Percentiles rank a stretch among this genome's conserved stretches.
phyloP scores from a whole-genome alignment of 2,113 vertebrate genomes.

The Rhinoderma darwinii region DNA sequence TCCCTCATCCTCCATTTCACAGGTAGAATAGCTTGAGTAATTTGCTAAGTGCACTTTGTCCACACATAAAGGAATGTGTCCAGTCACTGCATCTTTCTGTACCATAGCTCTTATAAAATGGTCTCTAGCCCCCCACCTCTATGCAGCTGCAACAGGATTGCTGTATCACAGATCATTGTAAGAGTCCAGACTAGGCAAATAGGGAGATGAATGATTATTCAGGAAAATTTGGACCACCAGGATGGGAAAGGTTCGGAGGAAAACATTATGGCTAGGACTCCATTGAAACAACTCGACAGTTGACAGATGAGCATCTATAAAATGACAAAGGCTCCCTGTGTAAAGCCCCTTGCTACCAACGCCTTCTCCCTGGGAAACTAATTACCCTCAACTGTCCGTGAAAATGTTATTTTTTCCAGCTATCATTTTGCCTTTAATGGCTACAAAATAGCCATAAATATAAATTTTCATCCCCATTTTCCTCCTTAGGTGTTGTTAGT shows the following conservation, averaged over 20 bases:
- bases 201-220: slow-evolving; percentile 74
- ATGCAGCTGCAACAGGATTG: slow-evolving; percentile 69
- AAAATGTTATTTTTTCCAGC: slow-evolving; percentile 79
- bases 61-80: neutral
- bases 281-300: slow-evolving; percentile 83
- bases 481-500: slow-evolving; percentile 44
- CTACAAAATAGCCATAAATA: slow-evolving; percentile 62
- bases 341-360: slow-evolving; percentile 69
- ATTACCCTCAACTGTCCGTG: slow-evolving; percentile 73
- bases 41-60: slow-evolving; percentile 41
- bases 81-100: slow-evolving; percentile 29
- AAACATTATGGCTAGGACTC: slow-evolving; percentile 74
- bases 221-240: slow-evolving; percentile 75
- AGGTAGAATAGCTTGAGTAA: slow-evolving; percentile 33
- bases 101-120: slow-evolving; percentile 10
- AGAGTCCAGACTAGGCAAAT: slow-evolving; percentile 77
- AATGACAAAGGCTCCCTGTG: slow-evolving; percentile 79
- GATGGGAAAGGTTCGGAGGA: slow-evolving; percentile 81
- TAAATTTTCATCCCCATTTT: slow-evolving; percentile 13
- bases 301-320: slow-evolving; percentile 87
- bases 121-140: slow-evolving; percentile 20
- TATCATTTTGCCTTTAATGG: slow-evolving; percentile 71
- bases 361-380: slow-evolving; percentile 82
- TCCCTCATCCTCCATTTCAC: slow-evolving; percentile 20
- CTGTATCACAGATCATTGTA: slow-evolving; percentile 72